Base-by-base conservation (phyloP, 1,140 invertebrate species). In the Philopotamus ludificatus region DNA sequence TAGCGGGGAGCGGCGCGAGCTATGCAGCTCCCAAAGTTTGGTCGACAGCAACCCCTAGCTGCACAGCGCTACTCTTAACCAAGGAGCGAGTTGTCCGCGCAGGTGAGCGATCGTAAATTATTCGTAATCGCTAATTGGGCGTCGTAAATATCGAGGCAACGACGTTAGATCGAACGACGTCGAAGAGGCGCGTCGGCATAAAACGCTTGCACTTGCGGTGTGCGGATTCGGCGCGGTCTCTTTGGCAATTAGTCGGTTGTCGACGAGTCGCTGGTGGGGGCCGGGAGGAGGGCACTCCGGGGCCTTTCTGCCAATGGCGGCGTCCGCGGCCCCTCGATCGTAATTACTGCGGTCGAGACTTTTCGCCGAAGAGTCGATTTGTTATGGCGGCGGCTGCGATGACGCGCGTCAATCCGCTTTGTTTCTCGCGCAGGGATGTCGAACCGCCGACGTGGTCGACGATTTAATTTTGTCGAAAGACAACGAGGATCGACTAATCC, bases 251-350 rank as follows among this genome's bases (percentile, higher is more conserved):
- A 34, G 44, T 15, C 23, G 28, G 51, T 16, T 16, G 25, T 16
- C 23, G 21, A 26, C 28, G 51, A 55, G n/a, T 22, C 28, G 22
- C 25, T 53, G 51, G 12, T 41, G 54, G 44, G 44, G 44, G 44
- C 28, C 28, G 4, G 4, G 18, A n/a, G 18, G 54, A 39, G 42
- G 54, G 54, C 16, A 39, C 42, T 28, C 18, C 15, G 39, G 15
- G 28, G 10, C 9, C 39, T 15, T 41, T 34, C 54, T 57, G 54
- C 54, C 54, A 57, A 57, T 57, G 54, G 54, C 34, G 50, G 15
- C 20, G 50, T 25, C 50, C 18, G 50, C 54, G 54, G 34, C 54
- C 12, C 4, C 12, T 34, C 28, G 12, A 34, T 34, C 28, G 12
- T 34, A 34, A 34, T 34, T 34, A 34, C 12, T 34, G 28, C 12